phyloP scores from a whole-genome alignment of 2,888 invertebrate genomes.

The Cephus sareptanus region DNA sequence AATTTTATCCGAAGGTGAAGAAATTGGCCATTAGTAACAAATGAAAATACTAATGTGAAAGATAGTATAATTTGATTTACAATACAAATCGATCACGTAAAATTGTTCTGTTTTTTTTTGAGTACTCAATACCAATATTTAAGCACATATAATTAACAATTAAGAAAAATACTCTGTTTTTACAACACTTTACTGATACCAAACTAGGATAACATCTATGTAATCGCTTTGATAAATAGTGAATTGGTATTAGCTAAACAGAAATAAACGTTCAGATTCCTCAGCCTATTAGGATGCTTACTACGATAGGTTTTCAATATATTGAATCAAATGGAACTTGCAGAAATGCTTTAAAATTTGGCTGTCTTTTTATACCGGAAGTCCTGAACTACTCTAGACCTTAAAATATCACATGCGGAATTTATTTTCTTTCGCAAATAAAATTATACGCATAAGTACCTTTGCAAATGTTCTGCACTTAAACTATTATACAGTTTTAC shows the following conservation, averaged over 20 bases:
- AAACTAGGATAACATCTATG: background rate
- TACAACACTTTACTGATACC: too few species aligned
- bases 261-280: background rate
- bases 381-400: background rate
- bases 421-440: too few species aligned
- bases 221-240: background rate
- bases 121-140: too few species aligned
- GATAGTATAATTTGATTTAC: background rate
- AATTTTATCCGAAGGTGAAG: too few species aligned
- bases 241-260: background rate
- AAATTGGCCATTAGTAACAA: too few species aligned
- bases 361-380: background rate
- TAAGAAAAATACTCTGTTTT: too few species aligned
- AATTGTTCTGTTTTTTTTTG: background rate
- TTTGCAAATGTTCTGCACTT: too few species aligned
- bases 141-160: too few species aligned
- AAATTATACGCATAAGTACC: too few species aligned
- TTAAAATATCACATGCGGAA: background rate
- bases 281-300: background rate
- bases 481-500: background rate
- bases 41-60: background rate
- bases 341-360: background rate
- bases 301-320: background rate
- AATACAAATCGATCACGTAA: background rate
- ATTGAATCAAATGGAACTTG: background rate